Conservation (phyloP, 2,797 vertebrate species). For the Chanos chanos region DNA sequence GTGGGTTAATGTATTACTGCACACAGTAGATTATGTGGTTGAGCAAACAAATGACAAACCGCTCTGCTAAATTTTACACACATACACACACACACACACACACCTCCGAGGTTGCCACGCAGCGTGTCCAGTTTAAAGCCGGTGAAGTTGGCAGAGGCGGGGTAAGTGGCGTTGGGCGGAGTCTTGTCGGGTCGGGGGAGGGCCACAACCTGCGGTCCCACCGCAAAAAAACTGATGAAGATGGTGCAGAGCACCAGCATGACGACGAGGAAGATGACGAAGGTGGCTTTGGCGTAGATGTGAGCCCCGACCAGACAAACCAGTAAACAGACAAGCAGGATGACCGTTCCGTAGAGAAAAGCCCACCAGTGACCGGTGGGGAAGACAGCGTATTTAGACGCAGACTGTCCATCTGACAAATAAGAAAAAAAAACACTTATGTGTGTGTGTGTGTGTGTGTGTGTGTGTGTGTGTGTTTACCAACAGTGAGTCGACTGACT, state of each 20-base stretch:
- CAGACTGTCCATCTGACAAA: slow-evolving; percentile 40
- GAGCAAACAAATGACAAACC: too few species aligned
- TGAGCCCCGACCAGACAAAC: slow-evolving; percentile 85
- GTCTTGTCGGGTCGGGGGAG: slow-evolving; percentile 56
- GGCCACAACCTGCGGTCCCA: slow-evolving; percentile 53
- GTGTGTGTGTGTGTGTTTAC: too few species aligned
- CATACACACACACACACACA: slow-evolving; percentile 36
- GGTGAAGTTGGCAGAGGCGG: slow-evolving; percentile 69
- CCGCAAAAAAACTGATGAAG: slow-evolving; percentile 83
- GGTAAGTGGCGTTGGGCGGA: slow-evolving; percentile 7
- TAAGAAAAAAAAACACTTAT: too few species aligned
- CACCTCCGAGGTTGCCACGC: slow-evolving; percentile 75
- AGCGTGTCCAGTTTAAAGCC: slow-evolving; percentile 84
- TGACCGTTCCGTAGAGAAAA: slow-evolving; percentile 74
- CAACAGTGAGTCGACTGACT: too few species aligned
- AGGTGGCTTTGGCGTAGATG: slow-evolving; percentile 88
- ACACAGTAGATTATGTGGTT: too few species aligned
- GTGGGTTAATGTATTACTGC: too few species aligned
- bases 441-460: too few species aligned
- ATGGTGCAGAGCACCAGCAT: slow-evolving; percentile 75
- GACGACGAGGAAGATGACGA: slow-evolving; percentile 87
- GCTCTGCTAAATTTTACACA: too few species aligned
- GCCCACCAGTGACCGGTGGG: slow-evolving; percentile 85
- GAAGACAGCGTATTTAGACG: slow-evolving; percentile 59
- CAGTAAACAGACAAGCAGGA: slow-evolving; percentile 80